These are phyloP conservation scores for Phalacrocorax brasilianus DNA, from an alignment of 2,113 vertebrate species.

Conservation along the genomic window DNA sequence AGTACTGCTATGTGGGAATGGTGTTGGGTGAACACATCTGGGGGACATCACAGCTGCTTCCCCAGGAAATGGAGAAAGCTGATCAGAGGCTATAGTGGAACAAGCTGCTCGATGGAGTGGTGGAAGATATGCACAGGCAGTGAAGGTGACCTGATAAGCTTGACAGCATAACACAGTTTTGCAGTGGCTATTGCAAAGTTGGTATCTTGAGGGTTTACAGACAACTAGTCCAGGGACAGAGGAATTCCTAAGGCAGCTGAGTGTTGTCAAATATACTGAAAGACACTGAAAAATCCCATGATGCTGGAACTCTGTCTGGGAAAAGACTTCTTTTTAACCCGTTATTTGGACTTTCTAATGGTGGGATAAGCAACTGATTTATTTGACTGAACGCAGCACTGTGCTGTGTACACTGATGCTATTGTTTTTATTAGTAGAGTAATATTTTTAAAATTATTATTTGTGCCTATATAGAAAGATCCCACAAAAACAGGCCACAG, in stretches of 20 bases:
- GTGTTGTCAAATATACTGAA: neutral
- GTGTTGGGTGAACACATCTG: neutral
- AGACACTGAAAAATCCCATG: neutral
- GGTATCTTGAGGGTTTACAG: neutral
- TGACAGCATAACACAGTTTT: neutral
- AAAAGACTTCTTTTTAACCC: neutral
- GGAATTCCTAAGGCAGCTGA: neutral
- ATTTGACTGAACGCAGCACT: neutral
- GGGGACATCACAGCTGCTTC: neutral
- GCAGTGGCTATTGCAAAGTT: neutral
- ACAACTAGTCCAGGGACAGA: neutral
- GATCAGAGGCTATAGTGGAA: neutral
- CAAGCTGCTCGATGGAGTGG: neutral
- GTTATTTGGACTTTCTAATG: neutral
- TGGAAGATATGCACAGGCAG: neutral
- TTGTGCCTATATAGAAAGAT: neutral
- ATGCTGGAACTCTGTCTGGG: neutral
- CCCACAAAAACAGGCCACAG: neutral
- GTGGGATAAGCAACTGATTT: neutral
- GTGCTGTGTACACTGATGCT: neutral
- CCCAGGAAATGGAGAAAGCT: neutral
- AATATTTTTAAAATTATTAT: neutral
- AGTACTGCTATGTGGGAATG: neutral
- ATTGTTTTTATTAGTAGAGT: neutral
- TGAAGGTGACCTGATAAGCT: neutral